Base-by-base conservation (phyloP, 1,140 invertebrate species). In the Saccostrea glomerata region DNA sequence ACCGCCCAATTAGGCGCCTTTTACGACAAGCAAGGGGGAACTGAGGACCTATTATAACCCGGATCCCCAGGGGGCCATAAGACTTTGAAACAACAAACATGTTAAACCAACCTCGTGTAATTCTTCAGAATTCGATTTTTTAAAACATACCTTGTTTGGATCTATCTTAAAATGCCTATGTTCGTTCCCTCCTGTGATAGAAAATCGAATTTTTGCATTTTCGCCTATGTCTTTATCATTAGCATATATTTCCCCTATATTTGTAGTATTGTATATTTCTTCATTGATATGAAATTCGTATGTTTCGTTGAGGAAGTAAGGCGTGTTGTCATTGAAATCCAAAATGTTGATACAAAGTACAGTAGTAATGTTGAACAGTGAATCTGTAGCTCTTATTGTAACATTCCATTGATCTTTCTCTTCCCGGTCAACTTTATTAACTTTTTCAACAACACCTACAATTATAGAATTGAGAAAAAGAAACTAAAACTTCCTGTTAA, bases 271-370 rank as follows among this genome's bases (percentile, higher is more conserved):
- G 20, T 84, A 84, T 0, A 5, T 20, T 7, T 23, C 15, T 84
- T 84, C 82, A 0, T 23, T 20, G 12, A 54, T 23, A 25, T 84
- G 2, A 25, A 84, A 84, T 56, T 9, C 11, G 82, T 84, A 84
- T 84, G 82, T n/a, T 6, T 55, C 23, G 20, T 84, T 55, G 3
- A 84, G 40, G 40, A 84, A 84, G 25, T 54, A 84, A 1, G 82
- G 82, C 11, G 82, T 84, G 47, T 84, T 84, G 82, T 84, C 82
- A n/a, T 84, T 84, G 6, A 56, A 54, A 54, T 84, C 82, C 20
- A 84, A 25, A 13, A 84, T 20, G 47, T 15, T 84, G 3, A 84
- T 54, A 23, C 25, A 4, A 23, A 84, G 5, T 23, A 5, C 23
- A 56, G 23, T 40, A 12, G 82, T 84, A 11, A 47, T 40, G 23